A percentile compares a stretch with the other conserved stretches of the same genome.
These are phyloP conservation scores for Oceanodroma tethys DNA, from an alignment of 2,113 vertebrate species.

Conservation along the genomic window DNA sequence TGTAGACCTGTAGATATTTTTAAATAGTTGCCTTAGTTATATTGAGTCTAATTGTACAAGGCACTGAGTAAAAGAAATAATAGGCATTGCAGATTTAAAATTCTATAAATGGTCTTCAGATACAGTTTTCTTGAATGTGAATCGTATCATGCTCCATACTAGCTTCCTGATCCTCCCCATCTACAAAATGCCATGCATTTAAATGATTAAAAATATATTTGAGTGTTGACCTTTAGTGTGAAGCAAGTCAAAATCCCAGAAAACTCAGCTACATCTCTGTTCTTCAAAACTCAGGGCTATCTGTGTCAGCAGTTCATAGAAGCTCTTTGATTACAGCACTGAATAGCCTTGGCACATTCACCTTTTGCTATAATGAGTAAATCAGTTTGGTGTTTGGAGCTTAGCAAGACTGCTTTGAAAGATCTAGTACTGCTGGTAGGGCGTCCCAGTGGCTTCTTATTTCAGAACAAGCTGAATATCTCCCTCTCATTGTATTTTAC, in stretches of 20 bases:
- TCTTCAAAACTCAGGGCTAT: not conserved
- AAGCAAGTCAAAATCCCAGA: not conserved
- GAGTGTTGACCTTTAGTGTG: not conserved
- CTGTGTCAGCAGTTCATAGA: not conserved
- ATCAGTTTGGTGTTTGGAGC: not conserved
- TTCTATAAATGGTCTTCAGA: not conserved
- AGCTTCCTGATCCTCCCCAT: not conserved
- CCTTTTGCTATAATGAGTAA: not conserved
- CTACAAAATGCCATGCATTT: not conserved
- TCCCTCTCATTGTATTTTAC: not conserved
- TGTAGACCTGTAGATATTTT: not conserved
- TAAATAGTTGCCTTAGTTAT: not conserved
- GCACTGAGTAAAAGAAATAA: not conserved
- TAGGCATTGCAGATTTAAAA: not conserved
- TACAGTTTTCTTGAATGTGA: not conserved
- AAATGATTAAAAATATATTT: not conserved
- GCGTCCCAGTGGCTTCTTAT: rapidly evolving
- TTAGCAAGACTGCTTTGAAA: not conserved
- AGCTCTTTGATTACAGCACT: not conserved
- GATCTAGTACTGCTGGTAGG: not conserved
- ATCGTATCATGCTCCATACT: not conserved
- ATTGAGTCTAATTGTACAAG: not conserved
- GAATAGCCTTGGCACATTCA: not conserved
- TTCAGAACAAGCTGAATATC: not conserved
- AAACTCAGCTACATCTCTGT: not conserved